phyloP scores from a whole-genome alignment of 2,888 invertebrate genomes.

The Ferdinandea cuprea region DNA sequence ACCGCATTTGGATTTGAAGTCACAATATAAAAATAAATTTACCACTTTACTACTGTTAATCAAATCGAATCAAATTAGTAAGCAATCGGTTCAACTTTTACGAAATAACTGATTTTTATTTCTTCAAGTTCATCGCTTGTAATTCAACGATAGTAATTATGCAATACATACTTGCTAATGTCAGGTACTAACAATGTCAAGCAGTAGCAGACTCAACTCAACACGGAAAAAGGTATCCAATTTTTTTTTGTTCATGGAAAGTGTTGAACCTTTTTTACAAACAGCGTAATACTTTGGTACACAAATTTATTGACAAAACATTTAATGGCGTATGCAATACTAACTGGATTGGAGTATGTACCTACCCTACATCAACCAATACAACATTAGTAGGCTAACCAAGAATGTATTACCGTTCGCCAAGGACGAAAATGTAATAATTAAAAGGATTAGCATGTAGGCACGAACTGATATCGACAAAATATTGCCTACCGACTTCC shows the following conservation, averaged over 20 bases:
- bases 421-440: slow-evolving; percentile 64
- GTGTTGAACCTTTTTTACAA: slow-evolving; percentile 19
- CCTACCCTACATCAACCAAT: slow-evolving; percentile 15
- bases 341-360: neutral
- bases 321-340: slow-evolving; percentile 9
- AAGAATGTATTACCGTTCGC: slow-evolving; percentile 9
- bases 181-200: slow-evolving; percentile 52
- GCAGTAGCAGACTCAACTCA: slow-evolving; percentile 10
- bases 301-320: slow-evolving; percentile 70
- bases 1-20: slow-evolving; percentile 36
- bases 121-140: slow-evolving; percentile 51
- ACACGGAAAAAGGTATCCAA: slow-evolving; percentile 12
- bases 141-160: slow-evolving; percentile 29
- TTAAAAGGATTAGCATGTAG: slow-evolving; percentile 59
- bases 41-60: slow-evolving; percentile 14
- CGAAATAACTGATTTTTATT: slow-evolving; percentile 33
- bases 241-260: neutral
- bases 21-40: slow-evolving; percentile 41
- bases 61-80: slow-evolving; percentile 48
- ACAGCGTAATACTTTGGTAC: neutral
- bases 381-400: slow-evolving; percentile 17
- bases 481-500: slow-evolving; percentile 69
- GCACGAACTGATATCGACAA: slow-evolving; percentile 71
- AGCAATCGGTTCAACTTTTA: slow-evolving; percentile 37
- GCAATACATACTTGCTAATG: slow-evolving; percentile 37